Conservation (phyloP, 2,888 invertebrate species). For the Stegophylla sp. region DNA sequence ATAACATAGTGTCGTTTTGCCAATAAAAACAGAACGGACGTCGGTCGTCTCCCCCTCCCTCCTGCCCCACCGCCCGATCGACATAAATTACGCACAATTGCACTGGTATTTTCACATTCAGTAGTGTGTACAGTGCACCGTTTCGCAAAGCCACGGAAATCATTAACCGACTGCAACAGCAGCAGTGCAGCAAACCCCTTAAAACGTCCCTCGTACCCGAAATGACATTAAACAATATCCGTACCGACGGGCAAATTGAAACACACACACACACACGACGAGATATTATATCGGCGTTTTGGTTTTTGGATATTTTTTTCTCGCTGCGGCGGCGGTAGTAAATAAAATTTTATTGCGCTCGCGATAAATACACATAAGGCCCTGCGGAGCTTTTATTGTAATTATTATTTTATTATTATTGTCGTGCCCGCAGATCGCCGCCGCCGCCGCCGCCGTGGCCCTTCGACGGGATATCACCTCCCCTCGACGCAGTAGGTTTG, state of each 20-base stretch:
- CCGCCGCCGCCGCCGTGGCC: not conserved
- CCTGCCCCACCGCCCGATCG: no score
- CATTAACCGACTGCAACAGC: conserved; percentile 4
- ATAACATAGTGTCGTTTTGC: no score
- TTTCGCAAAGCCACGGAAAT: conserved; percentile 39
- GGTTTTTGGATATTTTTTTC: not conserved
- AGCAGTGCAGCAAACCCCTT: not conserved
- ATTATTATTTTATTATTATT: no score
- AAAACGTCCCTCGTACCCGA: not conserved
- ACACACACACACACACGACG: conserved; percentile 13
- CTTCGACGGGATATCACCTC: conserved; percentile 23
- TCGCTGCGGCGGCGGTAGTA: conserved; percentile 15
- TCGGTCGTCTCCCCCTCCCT: no score
- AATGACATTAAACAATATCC: not conserved
- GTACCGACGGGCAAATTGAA: conserved; percentile 37
- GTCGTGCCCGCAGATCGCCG: conserved; percentile 29
- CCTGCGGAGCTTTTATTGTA: conserved; percentile 52
- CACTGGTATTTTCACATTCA: not conserved
- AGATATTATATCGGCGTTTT: no score
- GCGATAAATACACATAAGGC: conserved; percentile 25
- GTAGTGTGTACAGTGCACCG: not conserved
- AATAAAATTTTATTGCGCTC: conserved; percentile 55
- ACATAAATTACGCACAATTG: not conserved
- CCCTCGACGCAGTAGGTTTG: not conserved
- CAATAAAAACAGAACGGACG: no score